phyloP scores from a whole-genome alignment of 2,113 vertebrate genomes.

The Silurus meridionalis region DNA sequence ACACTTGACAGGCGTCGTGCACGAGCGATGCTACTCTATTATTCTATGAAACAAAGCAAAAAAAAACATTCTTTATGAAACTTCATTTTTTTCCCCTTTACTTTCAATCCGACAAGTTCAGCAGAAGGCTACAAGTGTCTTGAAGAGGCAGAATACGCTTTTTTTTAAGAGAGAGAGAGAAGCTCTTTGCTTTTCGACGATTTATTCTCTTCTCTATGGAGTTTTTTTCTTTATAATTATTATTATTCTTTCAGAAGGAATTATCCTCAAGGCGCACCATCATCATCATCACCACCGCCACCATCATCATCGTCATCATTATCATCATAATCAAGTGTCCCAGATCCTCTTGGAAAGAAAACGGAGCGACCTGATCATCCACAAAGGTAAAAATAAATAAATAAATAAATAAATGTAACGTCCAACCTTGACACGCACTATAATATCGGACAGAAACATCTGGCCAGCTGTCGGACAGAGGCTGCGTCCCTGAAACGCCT shows the following conservation, averaged over 20 bases:
- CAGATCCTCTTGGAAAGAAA: not conserved
- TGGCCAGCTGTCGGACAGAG: slow-evolving; percentile 11
- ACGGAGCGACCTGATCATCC: not conserved
- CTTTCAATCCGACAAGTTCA: slow-evolving; percentile 14
- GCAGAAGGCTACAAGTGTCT: slow-evolving; percentile 8
- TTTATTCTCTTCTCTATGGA: not conserved
- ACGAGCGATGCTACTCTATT: slow-evolving; percentile 68
- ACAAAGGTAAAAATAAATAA: not conserved
- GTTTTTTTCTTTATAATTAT: not conserved
- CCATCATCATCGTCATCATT: slow-evolving; percentile 1
- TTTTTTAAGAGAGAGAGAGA: no score
- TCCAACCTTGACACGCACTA: not conserved
- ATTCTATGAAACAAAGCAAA: not conserved
- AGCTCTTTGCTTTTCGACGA: not conserved
- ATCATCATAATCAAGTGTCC: slow-evolving; percentile 14
- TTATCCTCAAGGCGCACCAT: not conserved
- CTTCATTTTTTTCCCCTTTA: not conserved
- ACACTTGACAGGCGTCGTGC: slow-evolving; percentile 76
- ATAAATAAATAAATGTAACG: not conserved
- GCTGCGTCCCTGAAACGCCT: not conserved
- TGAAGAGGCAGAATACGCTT: not conserved
- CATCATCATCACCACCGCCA: not conserved
- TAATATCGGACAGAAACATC: not conserved
- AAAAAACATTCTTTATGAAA: not conserved
- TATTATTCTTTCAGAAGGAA: not conserved